Evolutionary conservation across 2,797 vertebrate genomes (phyloP).

Genomic region (Peromyscus aztecus): DNA sequence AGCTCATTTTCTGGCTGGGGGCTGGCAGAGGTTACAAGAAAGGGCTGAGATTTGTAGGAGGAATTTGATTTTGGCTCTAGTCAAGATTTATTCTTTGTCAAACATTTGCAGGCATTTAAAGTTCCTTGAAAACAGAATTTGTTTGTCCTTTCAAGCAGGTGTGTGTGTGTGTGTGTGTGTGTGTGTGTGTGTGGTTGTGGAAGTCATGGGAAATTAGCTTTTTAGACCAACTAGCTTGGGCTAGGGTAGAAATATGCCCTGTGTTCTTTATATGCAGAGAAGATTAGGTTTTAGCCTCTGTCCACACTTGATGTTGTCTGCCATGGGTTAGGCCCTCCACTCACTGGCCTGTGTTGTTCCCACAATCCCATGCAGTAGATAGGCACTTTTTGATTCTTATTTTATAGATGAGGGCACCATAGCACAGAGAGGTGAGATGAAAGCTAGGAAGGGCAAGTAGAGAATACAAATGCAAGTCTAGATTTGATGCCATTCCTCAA

Average conservation of each 20-base stretch:
- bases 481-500: not conserved
- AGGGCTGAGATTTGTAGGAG: conserved; percentile 35
- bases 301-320: no score
- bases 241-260: not conserved
- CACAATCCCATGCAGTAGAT: not conserved
- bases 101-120: conserved; percentile 55
- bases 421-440: not conserved
- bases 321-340: not conserved
- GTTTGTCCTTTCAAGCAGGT: not conserved
- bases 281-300: not conserved
- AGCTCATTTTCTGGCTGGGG: not conserved
- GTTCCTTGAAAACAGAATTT: conserved; percentile 50
- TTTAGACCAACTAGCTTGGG: not conserved
- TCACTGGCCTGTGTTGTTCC: conserved; percentile 2
- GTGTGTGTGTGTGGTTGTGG: not conserved
- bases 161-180: not conserved
- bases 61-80: conserved; percentile 60
- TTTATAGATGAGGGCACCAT: not conserved
- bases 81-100: conserved; percentile 29
- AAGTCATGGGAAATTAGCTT: not conserved
- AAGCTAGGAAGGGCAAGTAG: not conserved
- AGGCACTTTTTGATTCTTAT: not conserved
- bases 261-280: not conserved
- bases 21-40: no score
- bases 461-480: not conserved